A percentile compares a stretch with the other conserved stretches of the same genome.
phyloP scores from a whole-genome alignment of 1,140 invertebrate genomes.

The Coelopa frigida region DNA sequence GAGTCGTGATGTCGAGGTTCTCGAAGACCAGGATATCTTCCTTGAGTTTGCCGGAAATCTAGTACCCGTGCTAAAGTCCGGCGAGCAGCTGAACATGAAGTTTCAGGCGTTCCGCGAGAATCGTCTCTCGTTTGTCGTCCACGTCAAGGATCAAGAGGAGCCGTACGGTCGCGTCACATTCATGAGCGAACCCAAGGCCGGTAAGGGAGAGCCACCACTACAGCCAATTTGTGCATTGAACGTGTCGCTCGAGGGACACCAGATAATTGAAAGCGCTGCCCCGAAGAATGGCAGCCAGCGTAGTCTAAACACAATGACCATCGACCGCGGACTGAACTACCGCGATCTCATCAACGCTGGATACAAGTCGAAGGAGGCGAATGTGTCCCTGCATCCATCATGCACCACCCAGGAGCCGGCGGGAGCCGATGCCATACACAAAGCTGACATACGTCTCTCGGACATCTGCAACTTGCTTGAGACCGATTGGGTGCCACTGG shows the following conservation, averaged over 20 bases:
- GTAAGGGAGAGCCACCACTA: slow-evolving; percentile 83
- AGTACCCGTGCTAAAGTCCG: slow-evolving; percentile 93
- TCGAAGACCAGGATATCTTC: slow-evolving; percentile 92
- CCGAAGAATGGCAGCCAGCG: slow-evolving; percentile 1
- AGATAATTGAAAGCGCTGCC: slow-evolving; percentile 1
- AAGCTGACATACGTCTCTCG: slow-evolving; percentile 59
- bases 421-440: slow-evolving; percentile 23
- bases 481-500: slow-evolving; percentile 83
- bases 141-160: slow-evolving; percentile 72
- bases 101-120: slow-evolving; percentile 97
- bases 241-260: slow-evolving; percentile 69
- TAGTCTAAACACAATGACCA: slow-evolving; percentile 7
- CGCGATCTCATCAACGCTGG: slow-evolving; percentile 24
- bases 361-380: slow-evolving; percentile 1
- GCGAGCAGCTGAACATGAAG: slow-evolving; percentile 87
- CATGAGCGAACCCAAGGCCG: slow-evolving; percentile 87
- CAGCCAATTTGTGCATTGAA: slow-evolving; percentile 96
- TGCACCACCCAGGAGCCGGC: neutral
- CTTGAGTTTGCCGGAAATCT: slow-evolving; percentile 96
- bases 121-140: slow-evolving; percentile 84
- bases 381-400: no score
- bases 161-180: slow-evolving; percentile 88
- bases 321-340: slow-evolving; percentile 16
- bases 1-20: slow-evolving; percentile 92
- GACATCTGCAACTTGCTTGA: slow-evolving; percentile 86